These are phyloP conservation scores for Agrilus mali DNA, from an alignment of 2,888 invertebrate genomes.

Conservation along the genomic window DNA sequence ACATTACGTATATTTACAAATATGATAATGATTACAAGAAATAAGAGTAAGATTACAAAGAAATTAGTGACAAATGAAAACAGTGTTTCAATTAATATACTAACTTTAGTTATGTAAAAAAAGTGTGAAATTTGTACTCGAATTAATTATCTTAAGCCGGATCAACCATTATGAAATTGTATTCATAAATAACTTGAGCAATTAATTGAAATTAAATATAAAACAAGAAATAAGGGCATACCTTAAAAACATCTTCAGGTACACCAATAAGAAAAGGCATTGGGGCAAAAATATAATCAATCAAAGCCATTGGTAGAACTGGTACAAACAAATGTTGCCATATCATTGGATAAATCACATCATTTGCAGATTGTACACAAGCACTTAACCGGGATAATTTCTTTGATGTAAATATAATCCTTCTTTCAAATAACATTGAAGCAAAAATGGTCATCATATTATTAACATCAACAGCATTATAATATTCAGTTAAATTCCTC, in stretches of 20 bases:
- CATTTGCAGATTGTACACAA: slow-evolving; percentile 87
- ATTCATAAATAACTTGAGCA: background rate
- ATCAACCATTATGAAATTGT: too few relatives aligned
- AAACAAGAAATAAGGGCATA: slow-evolving; percentile 27
- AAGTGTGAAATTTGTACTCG: too few relatives aligned
- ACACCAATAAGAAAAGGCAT: slow-evolving; percentile 98
- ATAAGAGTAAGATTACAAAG: too few relatives aligned
- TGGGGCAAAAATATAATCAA: slow-evolving; percentile 85
- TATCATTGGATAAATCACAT: slow-evolving; percentile 92
- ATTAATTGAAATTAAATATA: background rate
- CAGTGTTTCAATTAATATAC: too few relatives aligned
- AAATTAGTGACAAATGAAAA: too few relatives aligned
- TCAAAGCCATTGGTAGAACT: slow-evolving; percentile 75
- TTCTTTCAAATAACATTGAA: slow-evolving; percentile 85
- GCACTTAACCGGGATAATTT: slow-evolving; percentile 83
- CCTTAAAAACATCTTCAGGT: slow-evolving; percentile 71
- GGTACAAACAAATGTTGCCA: slow-evolving; percentile 99
- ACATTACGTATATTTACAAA: too few relatives aligned
- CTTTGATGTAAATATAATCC: slow-evolving; percentile 85
- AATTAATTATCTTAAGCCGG: too few relatives aligned
- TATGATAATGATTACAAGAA: too few relatives aligned
- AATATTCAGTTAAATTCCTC: slow-evolving; percentile 95
- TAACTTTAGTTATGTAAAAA: too few relatives aligned
- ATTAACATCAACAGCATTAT: slow-evolving; percentile 87
- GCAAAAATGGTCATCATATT: slow-evolving; percentile 96